Evolutionary conservation across 2,888 invertebrate species (phyloP).

Genomic region (Phrixothrix hirtus): DNA sequence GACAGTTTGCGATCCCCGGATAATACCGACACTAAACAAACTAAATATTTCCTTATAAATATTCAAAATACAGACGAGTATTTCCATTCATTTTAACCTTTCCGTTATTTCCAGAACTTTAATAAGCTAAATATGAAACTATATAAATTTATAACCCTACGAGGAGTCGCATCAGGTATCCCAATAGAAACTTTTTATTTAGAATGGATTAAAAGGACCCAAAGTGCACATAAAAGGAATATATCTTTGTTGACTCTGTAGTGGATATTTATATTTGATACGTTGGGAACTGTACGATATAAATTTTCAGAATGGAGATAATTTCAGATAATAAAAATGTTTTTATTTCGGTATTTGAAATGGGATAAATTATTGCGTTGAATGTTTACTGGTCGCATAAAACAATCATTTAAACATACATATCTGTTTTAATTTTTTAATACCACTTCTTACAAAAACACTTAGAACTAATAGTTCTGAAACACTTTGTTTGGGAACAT

Average conservation of each 20-base stretch:
- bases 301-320: too few relatives aligned
- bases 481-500: too few relatives aligned
- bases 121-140: conserved; percentile 22
- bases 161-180: conserved; percentile 21
- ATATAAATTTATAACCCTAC: conserved; percentile 21
- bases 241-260: conserved; percentile 7
- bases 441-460: too few relatives aligned
- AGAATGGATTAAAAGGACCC: conserved; percentile 13
- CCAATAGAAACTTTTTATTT: conserved; percentile 4
- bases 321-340: too few relatives aligned
- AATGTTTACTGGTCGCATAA: too few relatives aligned
- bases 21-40: conserved; percentile 48
- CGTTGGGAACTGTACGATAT: too few relatives aligned
- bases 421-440: too few relatives aligned
- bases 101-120: conserved; percentile 17
- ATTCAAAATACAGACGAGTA: conserved; percentile 29
- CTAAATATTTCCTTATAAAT: conserved; percentile 36
- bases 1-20: conserved; percentile 48
- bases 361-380: too few relatives aligned
- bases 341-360: too few relatives aligned
- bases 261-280: background rate
- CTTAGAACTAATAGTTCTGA: too few relatives aligned
- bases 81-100: conserved; percentile 19
- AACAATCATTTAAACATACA: too few relatives aligned
- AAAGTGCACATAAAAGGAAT: conserved; percentile 14